These are phyloP conservation scores for Bellardia bayeri DNA, from an alignment of 2,888 invertebrate genomes.

Conservation along the genomic window DNA sequence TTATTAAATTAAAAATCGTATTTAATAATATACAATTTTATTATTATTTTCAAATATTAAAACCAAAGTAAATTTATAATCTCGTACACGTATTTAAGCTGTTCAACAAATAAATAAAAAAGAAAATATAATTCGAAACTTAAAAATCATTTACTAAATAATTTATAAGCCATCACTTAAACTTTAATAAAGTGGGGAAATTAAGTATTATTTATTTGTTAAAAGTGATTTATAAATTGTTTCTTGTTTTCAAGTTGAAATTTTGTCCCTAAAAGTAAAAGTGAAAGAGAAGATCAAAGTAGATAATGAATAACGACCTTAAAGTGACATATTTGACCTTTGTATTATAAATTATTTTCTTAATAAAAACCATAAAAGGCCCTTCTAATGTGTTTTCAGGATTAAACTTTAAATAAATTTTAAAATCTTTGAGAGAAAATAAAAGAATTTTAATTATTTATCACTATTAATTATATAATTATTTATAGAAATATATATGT, in stretches of 20 bases:
- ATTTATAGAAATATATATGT: too few relatives aligned
- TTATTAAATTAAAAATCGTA: not conserved
- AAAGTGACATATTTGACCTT: not conserved
- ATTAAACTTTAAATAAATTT: too few relatives aligned
- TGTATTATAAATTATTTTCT: not conserved
- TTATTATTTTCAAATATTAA: not conserved
- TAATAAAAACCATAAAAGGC: not conserved
- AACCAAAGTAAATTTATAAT: not conserved
- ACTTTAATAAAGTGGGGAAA: constrained; percentile 5
- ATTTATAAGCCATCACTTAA: not conserved
- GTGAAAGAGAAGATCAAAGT: not conserved
- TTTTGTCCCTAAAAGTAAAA: not conserved
- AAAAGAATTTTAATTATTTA: too few relatives aligned
- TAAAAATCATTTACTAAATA: not conserved
- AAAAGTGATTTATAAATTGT: not conserved
- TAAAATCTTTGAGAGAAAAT: too few relatives aligned
- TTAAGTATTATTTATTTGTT: not conserved
- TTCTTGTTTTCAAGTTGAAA: not conserved
- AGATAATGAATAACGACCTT: not conserved
- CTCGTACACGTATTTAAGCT: not conserved
- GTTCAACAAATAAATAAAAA: not conserved
- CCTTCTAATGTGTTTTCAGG: too few relatives aligned
- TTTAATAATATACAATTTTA: not conserved
- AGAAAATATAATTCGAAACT: not conserved
- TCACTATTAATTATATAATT: too few relatives aligned